Base-by-base conservation (phyloP, 2,113 vertebrate species). In the Microtus ochrogaster region DNA sequence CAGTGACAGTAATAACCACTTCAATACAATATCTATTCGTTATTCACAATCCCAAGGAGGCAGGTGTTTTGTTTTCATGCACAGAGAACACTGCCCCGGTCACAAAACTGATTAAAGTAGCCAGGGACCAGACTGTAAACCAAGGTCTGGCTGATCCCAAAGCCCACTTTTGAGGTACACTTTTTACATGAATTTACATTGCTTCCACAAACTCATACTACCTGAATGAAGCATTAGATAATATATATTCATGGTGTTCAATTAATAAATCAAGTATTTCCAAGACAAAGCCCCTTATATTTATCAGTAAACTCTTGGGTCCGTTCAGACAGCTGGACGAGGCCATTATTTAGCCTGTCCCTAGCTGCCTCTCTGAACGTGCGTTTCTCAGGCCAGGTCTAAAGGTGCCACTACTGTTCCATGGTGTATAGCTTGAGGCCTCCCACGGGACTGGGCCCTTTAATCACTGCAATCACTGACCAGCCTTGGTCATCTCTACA, bases 181-280 rank as follows among this genome's bases (percentile, higher is more conserved):
- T 63, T 90, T 91, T 72, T 10, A 91, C 63, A 41, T 66, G 36
- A 89, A 72, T 24, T 61, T 78, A 65, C 41, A 52, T 10, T 68
- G 49, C n/a, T 84, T 96, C 91, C 13, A 70, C 85, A 24, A 88
- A 78, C 83, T 28, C 74, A 19, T 81, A 85, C 72, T 44, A 78
- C 68, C 2, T 63, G 24, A 96, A 39, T 91, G 78, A 90, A 90
- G 3, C 44, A 83, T 61, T 84, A 72, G 30, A 63, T 65, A 58
- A 88, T 33, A 96, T n/a, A 76, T 0, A 24, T 61, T 89, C 94
- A 79, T 73, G 66, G 79, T 89, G 95, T 97, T 89, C 63, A 93
- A 97, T 96, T 78, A 96, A 78, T 89, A 96, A 96, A 89, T 86
- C 39, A 92, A 93, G 24, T n/a, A 81, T 96, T 95, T 93, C 90